Evolutionary conservation across 2,888 invertebrate genomes (phyloP).

Genomic region (Eupsilia transversa): DNA sequence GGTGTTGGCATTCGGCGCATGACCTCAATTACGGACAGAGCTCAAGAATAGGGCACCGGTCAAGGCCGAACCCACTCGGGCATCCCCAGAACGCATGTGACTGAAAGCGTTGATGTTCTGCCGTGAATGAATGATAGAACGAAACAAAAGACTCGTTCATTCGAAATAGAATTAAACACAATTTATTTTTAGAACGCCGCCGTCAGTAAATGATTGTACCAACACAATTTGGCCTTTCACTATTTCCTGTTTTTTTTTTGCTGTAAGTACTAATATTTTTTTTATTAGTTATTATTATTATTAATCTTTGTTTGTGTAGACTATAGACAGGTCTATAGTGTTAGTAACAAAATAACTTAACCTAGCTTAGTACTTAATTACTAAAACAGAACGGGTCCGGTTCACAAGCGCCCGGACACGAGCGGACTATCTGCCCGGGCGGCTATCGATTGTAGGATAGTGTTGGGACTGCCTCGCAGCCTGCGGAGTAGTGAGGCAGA

Average conservation of each 20-base stretch:
- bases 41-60: background rate
- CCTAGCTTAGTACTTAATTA: no score
- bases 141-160: background rate
- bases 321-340: no score
- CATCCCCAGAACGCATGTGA: conserved; percentile 14
- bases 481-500: no score
- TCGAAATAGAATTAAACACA: conserved; percentile 25
- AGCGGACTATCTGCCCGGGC: no score
- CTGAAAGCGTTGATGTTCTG: background rate
- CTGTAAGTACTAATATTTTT: background rate
- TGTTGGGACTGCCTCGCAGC: no score
- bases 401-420: no score
- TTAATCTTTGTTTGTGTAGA: no score
- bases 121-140: conserved; percentile 2
- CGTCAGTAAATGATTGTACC: background rate
- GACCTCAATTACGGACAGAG: background rate
- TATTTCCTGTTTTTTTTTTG: background rate
- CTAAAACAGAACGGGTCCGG: no score
- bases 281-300: no score
- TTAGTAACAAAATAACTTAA: no score
- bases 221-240: conserved; percentile 9
- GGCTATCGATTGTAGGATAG: no score
- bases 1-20: background rate
- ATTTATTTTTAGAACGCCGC: conserved; percentile 28
- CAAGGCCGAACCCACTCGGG: conserved; percentile 13